phyloP scores from a whole-genome alignment of 2,888 invertebrate genomes.

The Carcina quercana region DNA sequence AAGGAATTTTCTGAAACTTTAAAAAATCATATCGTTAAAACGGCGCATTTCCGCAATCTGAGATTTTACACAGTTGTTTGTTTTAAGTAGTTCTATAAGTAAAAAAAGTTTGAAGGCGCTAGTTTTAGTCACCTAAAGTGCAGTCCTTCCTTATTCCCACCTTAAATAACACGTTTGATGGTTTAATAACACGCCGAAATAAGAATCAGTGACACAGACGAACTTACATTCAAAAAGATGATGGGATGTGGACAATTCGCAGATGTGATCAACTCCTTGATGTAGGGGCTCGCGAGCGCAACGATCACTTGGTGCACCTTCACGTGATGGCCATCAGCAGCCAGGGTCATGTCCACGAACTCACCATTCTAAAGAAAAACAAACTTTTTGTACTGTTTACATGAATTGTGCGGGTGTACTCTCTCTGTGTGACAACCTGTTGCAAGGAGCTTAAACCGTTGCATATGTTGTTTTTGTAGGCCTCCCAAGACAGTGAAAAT shows the following conservation, averaged over 20 bases:
- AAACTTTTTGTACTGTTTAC: slow-evolving; percentile 9
- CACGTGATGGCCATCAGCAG: slow-evolving; percentile 60
- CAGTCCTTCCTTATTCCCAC: too few relatives aligned
- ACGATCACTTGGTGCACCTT: slow-evolving; percentile 62
- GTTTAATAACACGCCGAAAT: background rate
- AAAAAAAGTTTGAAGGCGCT: too few relatives aligned
- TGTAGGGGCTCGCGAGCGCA: slow-evolving; percentile 58
- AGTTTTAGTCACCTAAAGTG: too few relatives aligned
- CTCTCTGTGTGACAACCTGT: slow-evolving; percentile 30
- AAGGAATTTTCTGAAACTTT: too few relatives aligned
- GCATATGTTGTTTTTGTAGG: slow-evolving; percentile 45
- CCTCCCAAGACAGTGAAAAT: slow-evolving; percentile 44
- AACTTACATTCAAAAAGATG: slow-evolving; percentile 60
- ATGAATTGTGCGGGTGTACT: background rate
- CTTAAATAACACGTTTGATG: too few relatives aligned
- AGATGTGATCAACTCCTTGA: slow-evolving; percentile 52
- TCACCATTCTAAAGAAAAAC: slow-evolving; percentile 60
- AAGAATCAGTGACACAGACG: background rate
- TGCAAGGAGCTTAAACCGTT: slow-evolving; percentile 47
- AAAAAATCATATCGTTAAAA: too few relatives aligned
- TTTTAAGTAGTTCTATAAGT: too few relatives aligned
- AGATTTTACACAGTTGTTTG: too few relatives aligned
- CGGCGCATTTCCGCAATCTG: too few relatives aligned
- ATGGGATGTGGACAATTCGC: slow-evolving; percentile 56
- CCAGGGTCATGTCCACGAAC: slow-evolving; percentile 66